Evolutionary conservation across 2,888 invertebrate species (phyloP).

Genomic region (Cephonodes hylas): DNA sequence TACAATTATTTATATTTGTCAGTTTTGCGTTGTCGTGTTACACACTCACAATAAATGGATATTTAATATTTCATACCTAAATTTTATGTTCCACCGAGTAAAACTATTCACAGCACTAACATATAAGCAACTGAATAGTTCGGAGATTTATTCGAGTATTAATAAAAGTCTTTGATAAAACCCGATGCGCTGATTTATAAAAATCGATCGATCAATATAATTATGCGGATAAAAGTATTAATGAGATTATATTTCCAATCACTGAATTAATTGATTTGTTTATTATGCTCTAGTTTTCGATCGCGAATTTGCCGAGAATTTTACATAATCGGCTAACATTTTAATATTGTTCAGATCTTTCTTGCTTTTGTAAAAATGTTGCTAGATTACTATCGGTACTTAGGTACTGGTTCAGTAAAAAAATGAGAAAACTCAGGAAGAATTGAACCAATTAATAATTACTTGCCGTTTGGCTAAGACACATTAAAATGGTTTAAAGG

Average conservation of each 20-base stretch:
- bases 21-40: neutral
- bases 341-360: too few relatives aligned
- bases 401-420: too few relatives aligned
- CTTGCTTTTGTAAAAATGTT: too few relatives aligned
- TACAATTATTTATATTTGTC: neutral
- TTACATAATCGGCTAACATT: too few relatives aligned
- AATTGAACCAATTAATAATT: too few relatives aligned
- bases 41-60: neutral
- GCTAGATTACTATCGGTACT: too few relatives aligned
- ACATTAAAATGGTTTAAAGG: too few relatives aligned
- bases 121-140: neutral
- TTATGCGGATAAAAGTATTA: neutral
- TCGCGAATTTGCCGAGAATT: too few relatives aligned
- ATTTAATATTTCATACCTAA: conserved; percentile 3
- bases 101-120: neutral
- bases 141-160: neutral
- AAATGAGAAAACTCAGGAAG: too few relatives aligned
- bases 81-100: neutral
- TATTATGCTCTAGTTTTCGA: neutral
- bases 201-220: conserved; percentile 3
- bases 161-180: neutral
- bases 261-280: neutral
- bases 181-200: neutral
- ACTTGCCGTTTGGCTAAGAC: too few relatives aligned
- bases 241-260: neutral